phyloP scores from a whole-genome alignment of 2,888 invertebrate genomes.

The Invenusta paracnida region DNA sequence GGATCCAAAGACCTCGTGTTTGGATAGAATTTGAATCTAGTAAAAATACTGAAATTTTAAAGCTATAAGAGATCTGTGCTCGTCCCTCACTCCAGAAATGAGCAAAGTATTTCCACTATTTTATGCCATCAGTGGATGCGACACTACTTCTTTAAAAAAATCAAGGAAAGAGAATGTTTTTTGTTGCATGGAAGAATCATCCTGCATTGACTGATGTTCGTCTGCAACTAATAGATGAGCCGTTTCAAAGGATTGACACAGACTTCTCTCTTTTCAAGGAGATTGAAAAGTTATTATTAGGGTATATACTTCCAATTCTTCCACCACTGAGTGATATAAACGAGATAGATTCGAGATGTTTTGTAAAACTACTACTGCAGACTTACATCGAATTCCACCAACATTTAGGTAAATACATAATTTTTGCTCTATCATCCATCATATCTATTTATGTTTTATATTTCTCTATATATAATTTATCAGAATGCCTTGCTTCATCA shows the following conservation, averaged over 20 bases:
- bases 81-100: background rate
- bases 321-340: background rate
- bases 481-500: background rate
- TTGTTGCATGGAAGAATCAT: slow-evolving; percentile 13
- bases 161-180: background rate
- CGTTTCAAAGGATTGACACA: slow-evolving; percentile 14
- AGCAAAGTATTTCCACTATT: slow-evolving; percentile 15
- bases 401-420: background rate
- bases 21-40: background rate
- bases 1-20: background rate
- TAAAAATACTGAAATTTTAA: background rate
- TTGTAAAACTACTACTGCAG: slow-evolving; percentile 21
- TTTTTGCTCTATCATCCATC: background rate
- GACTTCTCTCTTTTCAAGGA: background rate
- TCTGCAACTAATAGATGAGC: background rate
- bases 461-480: background rate
- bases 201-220: background rate
- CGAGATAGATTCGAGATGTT: background rate
- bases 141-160: background rate
- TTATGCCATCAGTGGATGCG: slow-evolving; percentile 7
- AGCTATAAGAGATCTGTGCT: background rate
- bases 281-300: background rate
- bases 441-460: background rate
- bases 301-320: background rate
- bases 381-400: slow-evolving; percentile 1